These are phyloP conservation scores for Brachycybe producta DNA, from an alignment of 2,888 invertebrate genomes.

Conservation along the genomic window DNA sequence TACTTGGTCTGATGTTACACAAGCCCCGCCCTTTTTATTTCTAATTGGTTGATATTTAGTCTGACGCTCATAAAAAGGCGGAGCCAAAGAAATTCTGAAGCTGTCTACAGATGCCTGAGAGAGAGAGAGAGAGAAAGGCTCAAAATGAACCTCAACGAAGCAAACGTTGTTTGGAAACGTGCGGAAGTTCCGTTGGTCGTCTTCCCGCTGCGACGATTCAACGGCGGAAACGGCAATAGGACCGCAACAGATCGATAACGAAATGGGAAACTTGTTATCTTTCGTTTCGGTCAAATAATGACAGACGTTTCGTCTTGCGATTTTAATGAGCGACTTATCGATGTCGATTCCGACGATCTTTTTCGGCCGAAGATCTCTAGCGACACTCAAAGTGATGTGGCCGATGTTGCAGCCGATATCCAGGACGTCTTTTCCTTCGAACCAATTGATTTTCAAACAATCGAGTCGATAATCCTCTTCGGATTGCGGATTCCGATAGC, in stretches of 20 bases:
- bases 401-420: slow-evolving; percentile 98
- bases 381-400: slow-evolving; percentile 80
- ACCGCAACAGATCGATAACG: slow-evolving; percentile 76
- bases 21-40: too few relatives aligned
- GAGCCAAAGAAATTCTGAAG: too few relatives aligned
- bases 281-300: slow-evolving; percentile 41
- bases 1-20: too few relatives aligned
- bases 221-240: slow-evolving; percentile 44
- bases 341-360: slow-evolving; percentile 88
- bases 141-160: slow-evolving; percentile 60
- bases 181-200: slow-evolving; percentile 31
- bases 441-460: slow-evolving; percentile 68
- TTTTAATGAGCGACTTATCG: slow-evolving; percentile 67
- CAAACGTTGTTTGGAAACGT: slow-evolving; percentile 83
- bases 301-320: slow-evolving; percentile 58
- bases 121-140: too few relatives aligned
- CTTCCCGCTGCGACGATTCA: slow-evolving; percentile 23
- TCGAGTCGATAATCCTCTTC: slow-evolving; percentile 71
- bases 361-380: slow-evolving; percentile 67
- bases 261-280: slow-evolving; percentile 56
- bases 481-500: slow-evolving; percentile 72
- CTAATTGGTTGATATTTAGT: too few relatives aligned
- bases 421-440: slow-evolving; percentile 76
- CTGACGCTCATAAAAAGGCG: too few relatives aligned
- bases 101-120: too few relatives aligned